phyloP scores from a whole-genome alignment of 2,113 vertebrate genomes.

The Dicrurus megarhynchus region DNA sequence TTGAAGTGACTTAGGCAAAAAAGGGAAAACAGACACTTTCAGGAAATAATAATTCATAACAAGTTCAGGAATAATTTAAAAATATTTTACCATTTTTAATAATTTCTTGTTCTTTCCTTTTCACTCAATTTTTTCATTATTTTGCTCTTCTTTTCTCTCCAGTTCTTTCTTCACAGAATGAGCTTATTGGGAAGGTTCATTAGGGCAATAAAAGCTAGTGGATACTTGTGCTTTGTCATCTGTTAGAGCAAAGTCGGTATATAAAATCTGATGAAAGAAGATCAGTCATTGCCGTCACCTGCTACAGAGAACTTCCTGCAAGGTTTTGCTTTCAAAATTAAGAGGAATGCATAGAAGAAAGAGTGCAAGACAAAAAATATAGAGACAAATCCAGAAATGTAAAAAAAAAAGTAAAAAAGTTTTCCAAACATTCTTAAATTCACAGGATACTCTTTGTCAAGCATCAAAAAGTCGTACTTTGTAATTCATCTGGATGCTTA shows the following conservation, averaged over 20 bases:
- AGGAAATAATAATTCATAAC: neutral
- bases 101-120: neutral
- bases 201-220: neutral
- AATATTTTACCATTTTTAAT: neutral
- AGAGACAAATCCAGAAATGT: neutral
- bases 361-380: neutral
- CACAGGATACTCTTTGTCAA: neutral
- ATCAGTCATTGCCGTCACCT: neutral
- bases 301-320: neutral
- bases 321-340: neutral
- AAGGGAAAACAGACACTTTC: neutral
- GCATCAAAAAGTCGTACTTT: neutral
- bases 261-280: neutral
- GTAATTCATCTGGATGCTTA: neutral
- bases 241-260: neutral
- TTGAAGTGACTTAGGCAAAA: neutral
- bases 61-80: neutral
- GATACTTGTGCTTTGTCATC: neutral
- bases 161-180: neutral
- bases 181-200: neutral
- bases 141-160: neutral
- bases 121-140: accelerated
- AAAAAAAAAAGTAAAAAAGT: neutral
- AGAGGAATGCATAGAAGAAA: neutral
- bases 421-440: neutral